phyloP scores from a whole-genome alignment of 2,888 invertebrate genomes.

The Branchipolynoe longqiensis region DNA sequence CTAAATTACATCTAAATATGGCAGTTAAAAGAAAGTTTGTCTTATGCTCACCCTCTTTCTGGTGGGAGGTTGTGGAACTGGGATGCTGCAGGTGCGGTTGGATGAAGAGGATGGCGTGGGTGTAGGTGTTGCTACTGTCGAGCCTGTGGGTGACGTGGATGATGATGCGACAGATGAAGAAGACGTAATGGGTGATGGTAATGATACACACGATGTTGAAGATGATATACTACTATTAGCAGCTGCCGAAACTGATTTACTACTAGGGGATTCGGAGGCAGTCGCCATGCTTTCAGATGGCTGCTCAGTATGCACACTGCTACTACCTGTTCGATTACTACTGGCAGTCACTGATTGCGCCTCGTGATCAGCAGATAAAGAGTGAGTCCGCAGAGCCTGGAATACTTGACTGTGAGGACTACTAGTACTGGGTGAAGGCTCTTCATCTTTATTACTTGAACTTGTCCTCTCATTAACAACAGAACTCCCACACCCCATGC shows the following conservation, averaged over 20 bases:
- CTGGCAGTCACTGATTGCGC: constrained; percentile 15
- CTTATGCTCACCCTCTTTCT: constrained; percentile 39
- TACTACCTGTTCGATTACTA: background rate
- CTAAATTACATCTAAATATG: too few relatives aligned
- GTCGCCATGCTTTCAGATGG: constrained; percentile 11
- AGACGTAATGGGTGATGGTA: too few relatives aligned
- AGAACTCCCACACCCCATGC: background rate
- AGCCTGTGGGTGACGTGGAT: constrained; percentile 40
- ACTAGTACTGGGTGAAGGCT: constrained; percentile 51
- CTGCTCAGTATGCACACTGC: constrained; percentile 24
- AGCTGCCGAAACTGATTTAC: constrained; percentile 18
- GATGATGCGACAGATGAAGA: background rate
- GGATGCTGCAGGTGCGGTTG: background rate
- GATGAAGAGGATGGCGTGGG: constrained; percentile 34
- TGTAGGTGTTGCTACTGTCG: constrained; percentile 25
- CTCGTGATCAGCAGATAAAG: constrained; percentile 41
- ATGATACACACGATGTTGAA: constrained; percentile 26
- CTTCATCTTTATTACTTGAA: constrained; percentile 26
- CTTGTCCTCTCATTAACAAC: background rate
- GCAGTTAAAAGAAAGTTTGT: background rate
- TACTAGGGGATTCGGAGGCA: constrained; percentile 17
- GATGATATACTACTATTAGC: constrained; percentile 43
- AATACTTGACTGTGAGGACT: constrained; percentile 16
- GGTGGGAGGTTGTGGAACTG: constrained; percentile 26
- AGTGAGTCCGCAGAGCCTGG: constrained; percentile 12